Evolutionary conservation across 2,888 invertebrate genomes (phyloP), one percentile per base, ranked within the genome.

Genomic region (Drosophila monieri): DNA sequence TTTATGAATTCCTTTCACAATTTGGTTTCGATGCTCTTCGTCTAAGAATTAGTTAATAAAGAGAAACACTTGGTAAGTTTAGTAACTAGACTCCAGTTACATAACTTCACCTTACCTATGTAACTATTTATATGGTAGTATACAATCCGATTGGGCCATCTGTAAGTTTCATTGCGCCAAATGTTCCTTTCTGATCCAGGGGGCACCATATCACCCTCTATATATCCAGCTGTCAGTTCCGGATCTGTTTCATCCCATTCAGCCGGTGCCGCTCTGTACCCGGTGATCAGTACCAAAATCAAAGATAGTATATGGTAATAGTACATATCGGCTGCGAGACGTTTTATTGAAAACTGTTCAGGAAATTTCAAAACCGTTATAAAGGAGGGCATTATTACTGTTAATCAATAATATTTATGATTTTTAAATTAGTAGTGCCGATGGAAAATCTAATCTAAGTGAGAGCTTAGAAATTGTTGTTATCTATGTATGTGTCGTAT

Each of bases 181-280:
- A 95, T 95, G 77, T 95, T 95, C 70, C 94, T 91, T 6, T 72
- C 70, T 1, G 32, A 4, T 0, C 94, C 94, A 10, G 23, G 48
- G 59, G 95, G 93, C 35, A 95, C 89, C 75, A 96, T 95, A 83
- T 96, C 96, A 3, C 95, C 95, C 88, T 96, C 94, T 0, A 93
- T 93, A 79, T 95, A 95, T 14, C 93, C 94, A 0, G 95, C 95
- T 76, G 94, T 91, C 85, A 96, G 95, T 85, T 96, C 96, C 0
- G 95, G 95, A 88, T 96, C 95, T 4, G 58, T 58, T 12, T 68
- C 71, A 2, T 46, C 6, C 8, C 61, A 18, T 1, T 25, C 25
- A 10, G 51, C 8, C 37, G 74, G 72, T 12, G 62, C 56, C 6
- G 72, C 56, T 5, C 32, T 3, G 3, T 6, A 15, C 8, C 32